These are phyloP conservation scores for Hermaeophaga mercurialis DNA, from an alignment of 2,888 invertebrate genomes.

Conservation along the genomic window DNA sequence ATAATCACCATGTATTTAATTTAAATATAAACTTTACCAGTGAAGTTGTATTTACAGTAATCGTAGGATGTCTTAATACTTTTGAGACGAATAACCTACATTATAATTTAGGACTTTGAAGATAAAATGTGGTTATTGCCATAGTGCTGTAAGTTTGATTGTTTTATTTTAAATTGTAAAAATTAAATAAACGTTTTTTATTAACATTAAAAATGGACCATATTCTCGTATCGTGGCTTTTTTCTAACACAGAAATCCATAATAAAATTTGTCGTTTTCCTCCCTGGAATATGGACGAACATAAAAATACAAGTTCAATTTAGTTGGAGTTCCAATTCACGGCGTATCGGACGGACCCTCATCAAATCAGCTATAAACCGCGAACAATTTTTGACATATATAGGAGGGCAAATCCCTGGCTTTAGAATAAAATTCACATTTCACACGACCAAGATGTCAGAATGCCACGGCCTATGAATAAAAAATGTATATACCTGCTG, in stretches of 20 bases:
- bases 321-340: slow-evolving; percentile 40
- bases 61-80: no score
- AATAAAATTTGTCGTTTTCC: slow-evolving; percentile 16
- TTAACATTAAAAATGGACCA: no score
- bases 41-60: no score
- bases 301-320: slow-evolving; percentile 47
- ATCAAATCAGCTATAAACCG: slow-evolving; percentile 57
- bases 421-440: slow-evolving; percentile 54
- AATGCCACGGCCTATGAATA: slow-evolving; percentile 32
- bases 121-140: no score
- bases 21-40: no score
- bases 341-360: slow-evolving; percentile 47
- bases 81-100: no score
- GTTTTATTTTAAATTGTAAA: no score
- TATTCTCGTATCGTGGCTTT: no score
- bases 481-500: slow-evolving; percentile 29
- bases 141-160: no score
- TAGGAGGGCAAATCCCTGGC: slow-evolving; percentile 47
- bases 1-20: no score
- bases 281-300: slow-evolving; percentile 33
- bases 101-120: no score
- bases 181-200: no score
- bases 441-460: slow-evolving; percentile 41
- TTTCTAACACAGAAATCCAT: neutral
- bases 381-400: slow-evolving; percentile 57